phyloP scores from a whole-genome alignment of 2,113 vertebrate species.

The Campylomormyrus numenius region DNA sequence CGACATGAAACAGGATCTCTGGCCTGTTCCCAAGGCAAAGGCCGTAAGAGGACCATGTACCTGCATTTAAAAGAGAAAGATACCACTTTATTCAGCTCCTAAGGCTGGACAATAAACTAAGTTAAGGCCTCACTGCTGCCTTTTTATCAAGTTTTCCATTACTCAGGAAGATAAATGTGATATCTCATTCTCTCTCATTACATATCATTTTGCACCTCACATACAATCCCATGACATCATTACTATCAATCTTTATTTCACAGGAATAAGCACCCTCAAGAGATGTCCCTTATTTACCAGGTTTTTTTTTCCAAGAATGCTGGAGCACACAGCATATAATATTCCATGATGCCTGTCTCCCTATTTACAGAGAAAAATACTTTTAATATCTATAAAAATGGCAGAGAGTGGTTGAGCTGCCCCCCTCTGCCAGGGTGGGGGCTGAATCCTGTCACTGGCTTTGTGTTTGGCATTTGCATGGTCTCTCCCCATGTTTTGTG shows the following conservation, averaged over 20 bases:
- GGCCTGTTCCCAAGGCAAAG: conserved; percentile 15
- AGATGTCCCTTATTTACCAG: conserved; percentile 45
- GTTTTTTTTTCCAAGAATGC: conserved; percentile 40
- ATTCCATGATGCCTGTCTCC: background rate
- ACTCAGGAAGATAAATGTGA: conserved; percentile 42
- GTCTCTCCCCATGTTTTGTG: background rate
- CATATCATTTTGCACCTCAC: conserved; percentile 30
- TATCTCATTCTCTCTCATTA: conserved; percentile 39
- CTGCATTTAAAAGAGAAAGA: conserved; percentile 28
- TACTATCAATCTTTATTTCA: conserved; percentile 47
- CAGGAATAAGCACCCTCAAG: conserved; percentile 53
- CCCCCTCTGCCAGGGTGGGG: background rate
- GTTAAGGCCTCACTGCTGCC: conserved; percentile 35
- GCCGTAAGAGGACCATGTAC: conserved; percentile 27
- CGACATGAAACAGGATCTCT: conserved; percentile 53
- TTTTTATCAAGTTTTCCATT: conserved; percentile 44
- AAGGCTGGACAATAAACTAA: conserved; percentile 29
- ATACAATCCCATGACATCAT: conserved; percentile 37
- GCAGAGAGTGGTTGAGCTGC: background rate
- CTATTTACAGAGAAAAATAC: background rate
- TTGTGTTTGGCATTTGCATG: background rate
- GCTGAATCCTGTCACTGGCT: background rate
- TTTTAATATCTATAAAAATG: background rate
- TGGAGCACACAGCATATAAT: conserved; percentile 11
- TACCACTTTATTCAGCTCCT: conserved; percentile 34